Conservation (phyloP, 1,140 invertebrate genomes). For the Diorhabda sublineata region DNA sequence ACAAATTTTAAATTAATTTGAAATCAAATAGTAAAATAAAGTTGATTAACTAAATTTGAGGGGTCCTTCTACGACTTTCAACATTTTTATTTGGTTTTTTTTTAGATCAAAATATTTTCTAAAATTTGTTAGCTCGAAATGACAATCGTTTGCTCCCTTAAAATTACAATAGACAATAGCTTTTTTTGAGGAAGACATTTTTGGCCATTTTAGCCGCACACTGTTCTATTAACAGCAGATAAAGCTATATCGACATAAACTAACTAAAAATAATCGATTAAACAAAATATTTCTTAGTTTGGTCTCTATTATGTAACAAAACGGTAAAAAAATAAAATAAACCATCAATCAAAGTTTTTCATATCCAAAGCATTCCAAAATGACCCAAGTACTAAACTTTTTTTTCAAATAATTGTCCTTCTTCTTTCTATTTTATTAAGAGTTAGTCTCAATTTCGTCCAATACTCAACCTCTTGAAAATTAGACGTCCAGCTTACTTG, state of each 20-base stretch:
- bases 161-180: constrained; percentile 43
- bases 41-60: too few species aligned
- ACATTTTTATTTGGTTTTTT: neutral
- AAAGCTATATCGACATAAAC: constrained; percentile 32
- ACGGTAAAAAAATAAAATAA: neutral
- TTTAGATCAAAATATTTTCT: neutral
- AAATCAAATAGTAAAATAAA: neutral
- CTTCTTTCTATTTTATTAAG: too few species aligned
- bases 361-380: too few species aligned
- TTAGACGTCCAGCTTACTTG: too few species aligned
- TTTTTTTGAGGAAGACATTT: constrained; percentile 43
- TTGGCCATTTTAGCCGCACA: constrained; percentile 41
- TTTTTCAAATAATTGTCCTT: too few species aligned
- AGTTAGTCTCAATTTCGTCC: too few species aligned
- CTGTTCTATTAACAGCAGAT: constrained; percentile 39
- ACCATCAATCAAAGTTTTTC: too few species aligned
- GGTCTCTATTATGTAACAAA: neutral
- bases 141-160: constrained; percentile 41
- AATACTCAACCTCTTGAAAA: too few species aligned
- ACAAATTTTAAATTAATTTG: neutral
- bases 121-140: constrained; percentile 40
- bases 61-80: too few species aligned
- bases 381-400: too few species aligned
- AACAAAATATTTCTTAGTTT: neutral
- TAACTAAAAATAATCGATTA: constrained; percentile 13